phyloP scores from a whole-genome alignment of 2,113 vertebrate species.

The Zootoca vivipara region DNA sequence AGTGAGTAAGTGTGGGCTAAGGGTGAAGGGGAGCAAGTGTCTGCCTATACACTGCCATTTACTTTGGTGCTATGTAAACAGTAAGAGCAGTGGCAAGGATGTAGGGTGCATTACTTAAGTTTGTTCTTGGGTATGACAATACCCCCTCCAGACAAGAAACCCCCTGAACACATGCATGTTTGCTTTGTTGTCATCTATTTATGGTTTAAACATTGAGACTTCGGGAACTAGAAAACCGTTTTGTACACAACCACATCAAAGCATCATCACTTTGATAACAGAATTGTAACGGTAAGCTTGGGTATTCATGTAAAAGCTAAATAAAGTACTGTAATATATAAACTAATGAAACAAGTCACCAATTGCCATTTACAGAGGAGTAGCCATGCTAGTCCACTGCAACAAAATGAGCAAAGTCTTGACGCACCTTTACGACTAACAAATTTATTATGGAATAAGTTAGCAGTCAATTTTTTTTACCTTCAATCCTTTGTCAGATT shows the following conservation, averaged over 20 bases:
- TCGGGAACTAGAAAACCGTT: neutral
- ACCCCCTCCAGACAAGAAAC: too few relatives aligned
- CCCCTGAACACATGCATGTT: too few relatives aligned
- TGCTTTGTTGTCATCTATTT: neutral
- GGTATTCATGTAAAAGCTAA: neutral
- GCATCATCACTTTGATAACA: neutral
- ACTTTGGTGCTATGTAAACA: neutral
- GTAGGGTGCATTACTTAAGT: neutral
- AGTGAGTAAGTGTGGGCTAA: neutral
- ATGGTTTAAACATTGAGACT: neutral
- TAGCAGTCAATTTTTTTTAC: neutral
- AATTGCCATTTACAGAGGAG: neutral
- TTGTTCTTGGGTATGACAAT: neutral
- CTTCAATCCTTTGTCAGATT: neutral
- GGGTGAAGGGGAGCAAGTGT: too few relatives aligned
- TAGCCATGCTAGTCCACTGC: too few relatives aligned
- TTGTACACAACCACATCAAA: neutral
- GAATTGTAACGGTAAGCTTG: too few relatives aligned
- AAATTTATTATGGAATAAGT: too few relatives aligned
- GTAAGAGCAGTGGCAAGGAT: neutral
- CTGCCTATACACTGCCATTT: neutral
- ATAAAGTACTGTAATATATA: neutral
- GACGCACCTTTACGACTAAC: too few relatives aligned
- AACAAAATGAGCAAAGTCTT: too few relatives aligned
- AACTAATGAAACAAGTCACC: neutral